phyloP scores from a whole-genome alignment of 2,888 invertebrate genomes.

The Machimus atricapillus region DNA sequence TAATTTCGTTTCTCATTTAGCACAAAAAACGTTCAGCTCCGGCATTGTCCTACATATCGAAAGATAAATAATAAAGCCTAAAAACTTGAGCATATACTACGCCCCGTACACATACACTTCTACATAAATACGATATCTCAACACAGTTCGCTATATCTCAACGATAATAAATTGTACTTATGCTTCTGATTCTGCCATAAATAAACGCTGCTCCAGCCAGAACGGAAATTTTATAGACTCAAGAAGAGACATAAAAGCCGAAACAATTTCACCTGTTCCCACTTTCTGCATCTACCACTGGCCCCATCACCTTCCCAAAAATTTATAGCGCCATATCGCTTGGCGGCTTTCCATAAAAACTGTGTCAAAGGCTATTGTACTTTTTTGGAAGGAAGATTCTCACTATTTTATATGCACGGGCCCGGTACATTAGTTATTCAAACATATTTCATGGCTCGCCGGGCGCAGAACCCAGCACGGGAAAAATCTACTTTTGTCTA shows the following conservation, averaged over 20 bases:
- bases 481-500: neutral
- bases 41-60: neutral
- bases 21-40: neutral
- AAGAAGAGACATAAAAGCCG: neutral
- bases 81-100: neutral
- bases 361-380: slow-evolving; percentile 43
- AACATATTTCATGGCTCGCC: neutral
- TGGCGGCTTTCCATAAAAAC: slow-evolving; percentile 30
- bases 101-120: neutral
- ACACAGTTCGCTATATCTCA: neutral
- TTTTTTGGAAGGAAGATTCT: slow-evolving; percentile 10
- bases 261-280: slow-evolving; percentile 8
- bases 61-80: neutral
- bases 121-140: neutral
- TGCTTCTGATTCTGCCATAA: neutral
- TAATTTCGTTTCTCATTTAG: neutral
- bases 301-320: neutral
- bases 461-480: neutral
- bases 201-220: neutral
- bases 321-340: neutral
- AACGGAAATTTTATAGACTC: neutral
- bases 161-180: neutral
- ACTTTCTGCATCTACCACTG: neutral
- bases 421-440: neutral
- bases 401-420: slow-evolving; percentile 13